Percentiles rank a stretch among this genome's conserved stretches.
These are phyloP conservation scores for Caenorhabditis sinica DNA, from an alignment of 2,888 invertebrate genomes.

Conservation along the genomic window DNA sequence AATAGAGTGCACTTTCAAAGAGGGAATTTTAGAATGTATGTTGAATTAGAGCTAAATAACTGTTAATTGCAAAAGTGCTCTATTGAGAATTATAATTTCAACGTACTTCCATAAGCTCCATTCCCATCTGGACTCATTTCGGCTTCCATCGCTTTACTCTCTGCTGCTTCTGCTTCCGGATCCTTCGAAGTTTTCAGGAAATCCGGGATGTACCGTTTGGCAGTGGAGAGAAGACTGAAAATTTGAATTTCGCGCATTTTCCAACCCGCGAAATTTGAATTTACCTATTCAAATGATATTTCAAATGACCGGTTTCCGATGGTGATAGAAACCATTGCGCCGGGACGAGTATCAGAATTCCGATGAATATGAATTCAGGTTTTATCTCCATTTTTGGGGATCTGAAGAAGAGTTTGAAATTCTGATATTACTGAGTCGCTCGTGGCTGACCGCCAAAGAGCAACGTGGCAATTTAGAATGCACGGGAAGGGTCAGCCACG, in stretches of 20 bases:
- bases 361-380: slow-evolving; percentile 68
- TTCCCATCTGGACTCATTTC: slow-evolving; percentile 25
- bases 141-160: slow-evolving; percentile 1
- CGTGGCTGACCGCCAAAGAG: too few relatives aligned
- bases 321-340: slow-evolving; percentile 76
- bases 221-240: slow-evolving; percentile 32
- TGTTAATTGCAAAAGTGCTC: background rate
- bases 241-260: background rate
- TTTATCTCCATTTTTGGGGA: slow-evolving; percentile 66
- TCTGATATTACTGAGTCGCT: too few relatives aligned
- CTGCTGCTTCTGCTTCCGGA: slow-evolving; percentile 20
- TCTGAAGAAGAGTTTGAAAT: background rate
- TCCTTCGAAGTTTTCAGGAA: background rate
- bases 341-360: slow-evolving; percentile 74
- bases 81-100: background rate
- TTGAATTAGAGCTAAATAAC: too few relatives aligned
- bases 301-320: slow-evolving; percentile 72
- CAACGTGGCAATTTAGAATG: too few relatives aligned
- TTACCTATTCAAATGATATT: slow-evolving; percentile 68
- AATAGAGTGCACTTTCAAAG: too few relatives aligned
- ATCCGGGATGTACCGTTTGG: slow-evolving; percentile 37
- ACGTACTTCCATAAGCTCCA: slow-evolving; percentile 48
- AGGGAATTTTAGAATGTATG: too few relatives aligned
- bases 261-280: background rate
- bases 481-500: too few relatives aligned